Percentiles rank a stretch among this genome's conserved stretches.
These are phyloP conservation scores for Machaerirhynchus nigripectus DNA, from an alignment of 2,113 vertebrate species.

Conservation along the genomic window DNA sequence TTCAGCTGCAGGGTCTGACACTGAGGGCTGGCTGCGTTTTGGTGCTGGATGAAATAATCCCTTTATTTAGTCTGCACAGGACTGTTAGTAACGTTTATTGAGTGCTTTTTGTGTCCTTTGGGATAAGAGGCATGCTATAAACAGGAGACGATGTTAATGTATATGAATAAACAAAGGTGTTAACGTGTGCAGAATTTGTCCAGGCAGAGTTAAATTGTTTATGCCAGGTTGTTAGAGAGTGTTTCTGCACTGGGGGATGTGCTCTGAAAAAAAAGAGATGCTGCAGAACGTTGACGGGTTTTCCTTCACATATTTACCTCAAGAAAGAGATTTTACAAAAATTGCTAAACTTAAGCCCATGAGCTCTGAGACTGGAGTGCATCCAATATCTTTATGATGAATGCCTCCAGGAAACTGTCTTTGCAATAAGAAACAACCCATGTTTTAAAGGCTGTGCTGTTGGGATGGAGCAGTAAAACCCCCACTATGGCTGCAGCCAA, in stretches of 20 bases:
- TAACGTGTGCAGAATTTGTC: conserved; percentile 27
- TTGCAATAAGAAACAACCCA: background rate
- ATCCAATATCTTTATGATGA: conserved; percentile 26
- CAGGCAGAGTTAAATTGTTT: conserved; percentile 25
- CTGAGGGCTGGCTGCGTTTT: background rate
- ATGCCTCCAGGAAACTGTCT: conserved; percentile 29
- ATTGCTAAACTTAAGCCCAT: background rate
- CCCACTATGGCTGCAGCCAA: background rate
- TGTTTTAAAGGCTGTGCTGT: background rate
- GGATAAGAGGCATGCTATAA: conserved; percentile 19
- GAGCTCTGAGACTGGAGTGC: background rate
- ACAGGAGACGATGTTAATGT: conserved; percentile 24
- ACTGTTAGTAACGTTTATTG: background rate
- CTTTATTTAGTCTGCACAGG: conserved; percentile 45
- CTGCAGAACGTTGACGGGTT: background rate
- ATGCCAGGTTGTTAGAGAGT: background rate
- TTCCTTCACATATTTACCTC: background rate
- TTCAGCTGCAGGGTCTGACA: background rate
- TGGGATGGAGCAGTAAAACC: background rate
- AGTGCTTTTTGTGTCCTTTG: conserved; percentile 26
- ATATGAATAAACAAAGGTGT: conserved; percentile 55
- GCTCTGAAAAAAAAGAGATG: background rate
- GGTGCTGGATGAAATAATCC: conserved; percentile 35
- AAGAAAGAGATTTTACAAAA: conserved; percentile 8
- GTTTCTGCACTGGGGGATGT: background rate